A percentile compares a stretch with the other conserved stretches of the same genome.
Conservation (phyloP, 2,888 invertebrate genomes). For the Allacma fusca region DNA sequence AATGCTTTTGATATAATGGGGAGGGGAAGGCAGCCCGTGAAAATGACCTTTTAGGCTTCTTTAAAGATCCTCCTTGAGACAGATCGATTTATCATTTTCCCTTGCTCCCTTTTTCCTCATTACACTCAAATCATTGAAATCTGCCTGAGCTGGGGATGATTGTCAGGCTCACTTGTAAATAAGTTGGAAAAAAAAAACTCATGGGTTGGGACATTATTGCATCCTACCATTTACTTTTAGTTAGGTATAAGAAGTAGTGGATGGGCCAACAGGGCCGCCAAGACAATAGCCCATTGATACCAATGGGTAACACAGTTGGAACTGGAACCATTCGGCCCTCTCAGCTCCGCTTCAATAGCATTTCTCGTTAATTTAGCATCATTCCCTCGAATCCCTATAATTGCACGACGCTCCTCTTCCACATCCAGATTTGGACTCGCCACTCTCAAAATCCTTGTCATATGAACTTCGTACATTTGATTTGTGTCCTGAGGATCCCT, state of each 20-base stretch:
- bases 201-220: background rate
- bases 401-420: constrained; percentile 25
- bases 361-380: constrained; percentile 41
- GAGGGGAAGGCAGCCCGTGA: no score
- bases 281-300: constrained; percentile 18
- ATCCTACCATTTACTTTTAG: constrained; percentile 5
- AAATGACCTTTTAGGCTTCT: no score
- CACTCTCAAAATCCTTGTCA: constrained; percentile 31
- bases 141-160: no score
- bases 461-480: constrained; percentile 33
- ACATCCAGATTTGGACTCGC: constrained; percentile 20
- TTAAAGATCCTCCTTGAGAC: no score
- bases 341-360: background rate
- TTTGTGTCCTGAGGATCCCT: constrained; percentile 49
- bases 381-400: constrained; percentile 26
- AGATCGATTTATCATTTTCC: no score
- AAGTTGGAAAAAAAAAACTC: background rate
- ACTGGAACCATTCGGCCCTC: background rate
- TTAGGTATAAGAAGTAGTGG: constrained; percentile 25
- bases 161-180: no score
- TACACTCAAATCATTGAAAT: no score
- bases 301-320: constrained; percentile 17
- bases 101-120: no score
- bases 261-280: constrained; percentile 9
- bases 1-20: no score